Evolutionary conservation across 2,797 vertebrate genomes (phyloP).

Genomic region (Lepus townsendii): DNA sequence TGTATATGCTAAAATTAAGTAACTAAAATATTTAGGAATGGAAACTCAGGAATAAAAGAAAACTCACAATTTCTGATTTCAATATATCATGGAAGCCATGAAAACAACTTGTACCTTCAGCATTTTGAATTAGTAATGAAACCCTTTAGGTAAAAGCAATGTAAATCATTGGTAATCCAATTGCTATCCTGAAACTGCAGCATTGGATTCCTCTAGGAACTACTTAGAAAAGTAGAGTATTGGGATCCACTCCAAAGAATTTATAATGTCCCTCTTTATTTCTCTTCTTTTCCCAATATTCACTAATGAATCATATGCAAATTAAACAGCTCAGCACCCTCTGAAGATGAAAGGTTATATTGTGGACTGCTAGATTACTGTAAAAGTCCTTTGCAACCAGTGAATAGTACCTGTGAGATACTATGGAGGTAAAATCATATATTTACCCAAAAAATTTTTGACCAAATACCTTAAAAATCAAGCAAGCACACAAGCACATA

Average conservation of each 20-base stretch:
- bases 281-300: background rate
- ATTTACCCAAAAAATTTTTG: background rate
- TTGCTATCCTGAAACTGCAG: background rate
- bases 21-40: background rate
- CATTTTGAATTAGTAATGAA: background rate
- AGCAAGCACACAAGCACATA: too few relatives aligned
- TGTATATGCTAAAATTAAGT: background rate
- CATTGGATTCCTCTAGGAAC: background rate
- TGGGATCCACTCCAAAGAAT: background rate
- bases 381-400: background rate
- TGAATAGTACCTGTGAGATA: background rate
- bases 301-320: background rate
- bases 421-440: background rate
- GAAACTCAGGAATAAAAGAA: background rate
- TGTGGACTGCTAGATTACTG: background rate
- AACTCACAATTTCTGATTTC: background rate
- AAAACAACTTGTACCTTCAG: background rate
- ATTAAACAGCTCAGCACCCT: background rate
- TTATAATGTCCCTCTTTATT: fast-evolving
- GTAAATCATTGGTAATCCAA: background rate
- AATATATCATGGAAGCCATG: background rate
- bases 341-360: background rate
- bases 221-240: background rate
- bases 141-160: background rate
- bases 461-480: background rate